These are phyloP conservation scores for Polydrusus cervinus DNA, from an alignment of 2,888 invertebrate species.

Conservation along the genomic window DNA sequence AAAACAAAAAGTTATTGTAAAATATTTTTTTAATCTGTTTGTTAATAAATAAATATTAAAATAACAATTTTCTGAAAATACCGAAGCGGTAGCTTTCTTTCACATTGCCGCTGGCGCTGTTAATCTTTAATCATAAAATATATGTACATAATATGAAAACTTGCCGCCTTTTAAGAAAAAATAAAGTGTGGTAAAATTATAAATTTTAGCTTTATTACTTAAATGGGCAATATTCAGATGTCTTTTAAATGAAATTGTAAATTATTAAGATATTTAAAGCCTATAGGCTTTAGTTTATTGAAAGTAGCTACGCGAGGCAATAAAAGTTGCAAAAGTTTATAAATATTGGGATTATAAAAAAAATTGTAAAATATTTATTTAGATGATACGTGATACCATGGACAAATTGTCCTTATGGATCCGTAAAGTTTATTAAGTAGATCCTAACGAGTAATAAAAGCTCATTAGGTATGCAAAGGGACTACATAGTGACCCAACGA, in stretches of 20 bases:
- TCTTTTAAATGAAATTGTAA: neutral
- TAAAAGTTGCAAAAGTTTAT: too few relatives aligned
- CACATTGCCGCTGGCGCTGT: neutral
- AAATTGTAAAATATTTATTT: neutral
- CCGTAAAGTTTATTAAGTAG: too few relatives aligned
- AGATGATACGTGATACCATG: too few relatives aligned
- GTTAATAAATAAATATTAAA: constrained; percentile 39
- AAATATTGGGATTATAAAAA: too few relatives aligned
- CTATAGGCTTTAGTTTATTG: too few relatives aligned
- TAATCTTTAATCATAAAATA: constrained; percentile 37
- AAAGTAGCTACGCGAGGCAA: too few relatives aligned
- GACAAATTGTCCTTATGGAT: too few relatives aligned
- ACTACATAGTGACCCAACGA: too few relatives aligned
- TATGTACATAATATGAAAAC: constrained; percentile 23
- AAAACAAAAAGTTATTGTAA: constrained; percentile 24
- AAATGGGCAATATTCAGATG: neutral
- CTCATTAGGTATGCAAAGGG: too few relatives aligned
- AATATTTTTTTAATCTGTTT: constrained; percentile 37
- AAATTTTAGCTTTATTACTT: constrained; percentile 32
- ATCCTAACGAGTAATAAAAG: too few relatives aligned
- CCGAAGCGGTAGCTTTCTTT: neutral
- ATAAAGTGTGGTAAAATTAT: constrained; percentile 29
- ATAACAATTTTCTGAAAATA: constrained; percentile 40
- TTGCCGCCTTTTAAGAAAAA: constrained; percentile 39
- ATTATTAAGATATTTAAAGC: too few relatives aligned